These are phyloP conservation scores for Epsilonema sp. DNA, from an alignment of 2,888 invertebrate species.

Conservation along the genomic window DNA sequence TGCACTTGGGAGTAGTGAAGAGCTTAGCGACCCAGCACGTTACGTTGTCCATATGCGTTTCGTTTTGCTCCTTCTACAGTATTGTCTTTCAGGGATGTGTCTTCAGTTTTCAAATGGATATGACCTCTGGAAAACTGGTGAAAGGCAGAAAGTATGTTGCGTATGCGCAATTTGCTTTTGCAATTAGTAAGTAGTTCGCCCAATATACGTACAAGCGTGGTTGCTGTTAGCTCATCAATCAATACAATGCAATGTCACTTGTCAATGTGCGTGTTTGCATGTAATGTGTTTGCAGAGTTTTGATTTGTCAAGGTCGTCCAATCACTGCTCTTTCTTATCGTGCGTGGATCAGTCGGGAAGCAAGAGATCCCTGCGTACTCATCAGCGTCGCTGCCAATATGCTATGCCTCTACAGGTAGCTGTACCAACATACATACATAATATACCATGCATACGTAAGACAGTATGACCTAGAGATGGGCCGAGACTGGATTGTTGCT, in stretches of 20 bases:
- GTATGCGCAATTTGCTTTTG: too few species aligned
- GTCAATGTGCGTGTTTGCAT: neutral
- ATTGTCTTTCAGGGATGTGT: constrained; percentile 40
- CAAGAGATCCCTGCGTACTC: constrained; percentile 49
- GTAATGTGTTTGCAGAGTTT: constrained; percentile 26
- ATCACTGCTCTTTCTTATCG: constrained; percentile 55
- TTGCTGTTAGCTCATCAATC: neutral
- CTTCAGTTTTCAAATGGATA: constrained; percentile 48
- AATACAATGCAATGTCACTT: neutral
- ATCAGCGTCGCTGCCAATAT: constrained; percentile 56
- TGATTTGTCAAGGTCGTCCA: constrained; percentile 42
- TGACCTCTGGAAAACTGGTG: constrained; percentile 45
- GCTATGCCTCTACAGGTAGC: constrained; percentile 48
- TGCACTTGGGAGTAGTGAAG: too few species aligned
- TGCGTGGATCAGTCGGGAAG: constrained; percentile 59
- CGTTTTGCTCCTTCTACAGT: too few species aligned
- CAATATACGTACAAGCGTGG: constrained; percentile 2
- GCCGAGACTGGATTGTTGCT: too few species aligned
- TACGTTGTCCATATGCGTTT: too few species aligned
- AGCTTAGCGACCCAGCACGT: too few species aligned
- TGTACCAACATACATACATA: too few species aligned
- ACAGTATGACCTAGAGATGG: too few species aligned
- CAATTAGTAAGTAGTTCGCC: too few species aligned
- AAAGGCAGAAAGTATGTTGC: constrained; percentile 39
- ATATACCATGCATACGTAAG: too few species aligned